Conservation (phyloP, 2,113 vertebrate species). For the Haemorhous mexicanus region DNA sequence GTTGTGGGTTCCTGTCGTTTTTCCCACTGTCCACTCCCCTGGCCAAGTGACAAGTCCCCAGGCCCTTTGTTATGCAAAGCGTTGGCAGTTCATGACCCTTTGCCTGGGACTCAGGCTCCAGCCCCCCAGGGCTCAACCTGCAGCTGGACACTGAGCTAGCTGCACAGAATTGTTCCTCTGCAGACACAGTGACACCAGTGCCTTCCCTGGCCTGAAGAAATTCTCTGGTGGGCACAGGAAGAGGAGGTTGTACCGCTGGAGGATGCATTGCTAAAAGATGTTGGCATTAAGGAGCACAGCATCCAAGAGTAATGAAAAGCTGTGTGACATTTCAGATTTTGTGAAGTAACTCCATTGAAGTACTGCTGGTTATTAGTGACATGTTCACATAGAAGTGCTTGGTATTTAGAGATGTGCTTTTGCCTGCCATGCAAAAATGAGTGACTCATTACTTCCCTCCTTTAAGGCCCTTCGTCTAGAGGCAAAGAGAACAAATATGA, state of each 20-base stretch:
- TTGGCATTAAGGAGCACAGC: background rate
- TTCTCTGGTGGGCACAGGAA: background rate
- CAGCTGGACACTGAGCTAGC: background rate
- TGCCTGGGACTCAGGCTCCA: background rate
- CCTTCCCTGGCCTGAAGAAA: background rate
- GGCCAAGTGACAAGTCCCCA: background rate
- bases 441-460: background rate
- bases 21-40: background rate
- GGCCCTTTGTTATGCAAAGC: background rate
- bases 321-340: background rate
- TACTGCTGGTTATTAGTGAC: background rate
- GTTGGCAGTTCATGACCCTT: background rate
- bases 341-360: background rate
- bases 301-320: background rate
- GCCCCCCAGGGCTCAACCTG: background rate
- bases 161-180: background rate
- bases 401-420: background rate
- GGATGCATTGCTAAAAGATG: background rate
- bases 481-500: background rate
- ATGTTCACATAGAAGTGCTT: rapidly evolving
- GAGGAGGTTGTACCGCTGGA: background rate
- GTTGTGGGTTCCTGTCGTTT: rapidly evolving
- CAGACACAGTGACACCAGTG: background rate
- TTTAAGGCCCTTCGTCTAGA: background rate
- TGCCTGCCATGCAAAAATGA: background rate